Conservation (phyloP, 2,113 vertebrate genomes). For the Neogale vison region DNA sequence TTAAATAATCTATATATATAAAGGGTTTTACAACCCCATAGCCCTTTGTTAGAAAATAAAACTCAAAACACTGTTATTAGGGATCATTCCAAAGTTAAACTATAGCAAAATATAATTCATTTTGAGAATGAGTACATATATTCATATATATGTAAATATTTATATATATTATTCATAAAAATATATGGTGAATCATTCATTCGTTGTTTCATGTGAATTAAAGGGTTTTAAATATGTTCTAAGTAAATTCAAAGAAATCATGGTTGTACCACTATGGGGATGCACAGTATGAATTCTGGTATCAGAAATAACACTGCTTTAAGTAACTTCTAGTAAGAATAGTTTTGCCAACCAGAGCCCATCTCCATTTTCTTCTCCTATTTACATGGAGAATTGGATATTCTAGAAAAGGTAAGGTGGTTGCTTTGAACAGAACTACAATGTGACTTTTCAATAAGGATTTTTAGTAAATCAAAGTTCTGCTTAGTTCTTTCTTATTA, state of each 20-base stretch:
- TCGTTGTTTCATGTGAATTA: background rate
- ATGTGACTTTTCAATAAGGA: background rate
- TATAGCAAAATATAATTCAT: background rate
- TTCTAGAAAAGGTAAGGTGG: background rate
- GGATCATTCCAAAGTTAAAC: background rate
- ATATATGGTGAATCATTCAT: background rate
- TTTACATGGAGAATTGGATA: background rate
- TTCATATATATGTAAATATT: background rate
- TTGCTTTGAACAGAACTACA: background rate
- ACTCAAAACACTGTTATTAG: background rate
- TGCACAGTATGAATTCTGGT: background rate
- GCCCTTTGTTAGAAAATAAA: background rate
- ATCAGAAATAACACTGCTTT: background rate
- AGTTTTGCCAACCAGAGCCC: background rate
- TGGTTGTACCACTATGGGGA: background rate
- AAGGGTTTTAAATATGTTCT: background rate
- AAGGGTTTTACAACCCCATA: background rate
- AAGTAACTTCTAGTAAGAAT: background rate
- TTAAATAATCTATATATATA: background rate
- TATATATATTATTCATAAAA: background rate
- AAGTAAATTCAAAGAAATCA: background rate
- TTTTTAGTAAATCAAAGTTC: background rate
- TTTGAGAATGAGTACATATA: background rate
- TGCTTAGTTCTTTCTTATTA: background rate
- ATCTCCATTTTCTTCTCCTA: background rate